Base-by-base conservation (phyloP, 2,113 vertebrate species). In the Atrichornis clamosus region DNA sequence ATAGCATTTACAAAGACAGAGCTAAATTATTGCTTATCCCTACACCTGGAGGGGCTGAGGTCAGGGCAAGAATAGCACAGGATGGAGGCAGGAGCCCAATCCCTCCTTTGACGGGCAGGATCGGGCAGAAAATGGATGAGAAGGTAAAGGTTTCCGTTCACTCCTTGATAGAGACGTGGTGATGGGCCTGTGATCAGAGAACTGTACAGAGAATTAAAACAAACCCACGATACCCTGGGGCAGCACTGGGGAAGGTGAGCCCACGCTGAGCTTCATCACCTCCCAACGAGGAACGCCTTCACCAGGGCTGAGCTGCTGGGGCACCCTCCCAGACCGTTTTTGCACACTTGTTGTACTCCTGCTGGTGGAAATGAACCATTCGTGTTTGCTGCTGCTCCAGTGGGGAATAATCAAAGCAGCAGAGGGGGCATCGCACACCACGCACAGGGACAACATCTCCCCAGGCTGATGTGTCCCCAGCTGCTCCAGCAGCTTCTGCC, bases 361-460 rank as follows among this genome's bases (percentile, higher is more conserved):
- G 39, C 55, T 37, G 52, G 19, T 32, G 39, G n/a, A 70, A 82
- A 58, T 0, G 7, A 82, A 55, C 52, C 1, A 1, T 19, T 65
- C 0, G 1, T 2, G 2, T 19, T n/a, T 5, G 1, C 26, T 49
- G 77, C 41, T 58, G 73, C 55, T 47, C 46, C 22, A 8, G n/a
- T 3, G 14, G 12, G 13, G n/a, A 16, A 4, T 1, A 20, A 74
- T 10, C 35, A n/a, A 56, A 77, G 58, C 24, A 6, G 65, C 39
- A 50, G 19, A 65, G 28, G 24, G 24, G 32, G 2, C 4, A 22
- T 5, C 28, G 3, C 14, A 39, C 30, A 16, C 9, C 1, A 0
- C 12, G 26, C 3, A 4, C 20, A 21, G 42, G 13, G 59, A 14
- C n/a, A 58, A 13, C 33, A 39, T 23, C 75, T 41, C 70, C 68